Conservation (phyloP, 2,797 vertebrate genomes). For the Dermochelys coriacea region DNA sequence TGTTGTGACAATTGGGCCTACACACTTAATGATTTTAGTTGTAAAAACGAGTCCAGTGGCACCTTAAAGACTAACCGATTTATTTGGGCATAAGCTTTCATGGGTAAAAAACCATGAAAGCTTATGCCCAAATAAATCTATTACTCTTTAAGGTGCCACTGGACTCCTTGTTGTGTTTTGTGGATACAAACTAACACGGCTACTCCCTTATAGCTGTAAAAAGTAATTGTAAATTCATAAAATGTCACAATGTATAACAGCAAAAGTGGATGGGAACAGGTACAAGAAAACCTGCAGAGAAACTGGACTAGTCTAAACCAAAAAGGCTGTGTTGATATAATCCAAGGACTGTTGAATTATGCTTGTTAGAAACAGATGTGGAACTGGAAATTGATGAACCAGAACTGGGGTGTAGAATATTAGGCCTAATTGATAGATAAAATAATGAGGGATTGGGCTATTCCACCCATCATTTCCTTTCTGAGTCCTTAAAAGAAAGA, state of each 20-base stretch:
- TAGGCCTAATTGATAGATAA: neutral
- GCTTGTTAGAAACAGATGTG: neutral
- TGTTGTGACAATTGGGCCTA: neutral
- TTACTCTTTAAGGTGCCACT: too few species aligned
- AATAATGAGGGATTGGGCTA: neutral
- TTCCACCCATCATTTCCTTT: neutral
- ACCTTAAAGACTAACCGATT: too few species aligned
- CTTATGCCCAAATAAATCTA: too few species aligned
- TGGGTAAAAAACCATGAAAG: too few species aligned
- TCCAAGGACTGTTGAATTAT: neutral
- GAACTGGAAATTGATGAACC: neutral
- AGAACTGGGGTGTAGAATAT: neutral
- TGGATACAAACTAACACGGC: too few species aligned
- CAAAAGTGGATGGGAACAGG: neutral
- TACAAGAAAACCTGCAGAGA: neutral
- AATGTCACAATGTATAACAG: neutral
- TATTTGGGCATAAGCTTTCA: too few species aligned
- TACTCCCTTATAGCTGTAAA: neutral
- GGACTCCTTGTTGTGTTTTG: too few species aligned
- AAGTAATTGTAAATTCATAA: neutral
- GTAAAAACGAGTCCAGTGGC: neutral
- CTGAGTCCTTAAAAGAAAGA: neutral
- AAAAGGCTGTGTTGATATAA: neutral
- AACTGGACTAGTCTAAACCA: neutral
- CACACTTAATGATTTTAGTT: neutral